These are phyloP conservation scores for Parthenolecanium corni DNA, from an alignment of 2,888 invertebrate species.

Conservation along the genomic window DNA sequence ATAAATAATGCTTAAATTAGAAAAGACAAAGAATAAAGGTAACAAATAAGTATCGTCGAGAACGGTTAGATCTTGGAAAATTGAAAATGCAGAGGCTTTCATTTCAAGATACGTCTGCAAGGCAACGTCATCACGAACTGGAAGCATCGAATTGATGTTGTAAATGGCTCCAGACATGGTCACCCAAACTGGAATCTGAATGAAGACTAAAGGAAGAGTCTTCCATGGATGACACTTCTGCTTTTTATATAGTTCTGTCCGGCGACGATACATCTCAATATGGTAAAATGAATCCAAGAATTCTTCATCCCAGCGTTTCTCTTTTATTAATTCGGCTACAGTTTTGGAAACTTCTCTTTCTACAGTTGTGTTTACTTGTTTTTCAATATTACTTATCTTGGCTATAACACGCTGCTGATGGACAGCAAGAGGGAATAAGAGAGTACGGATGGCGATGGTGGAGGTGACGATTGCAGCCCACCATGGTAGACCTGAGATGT, in stretches of 20 bases:
- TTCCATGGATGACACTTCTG: slow-evolving; percentile 88
- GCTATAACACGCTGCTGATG: slow-evolving; percentile 65
- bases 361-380: slow-evolving; percentile 59
- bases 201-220: slow-evolving; percentile 56
- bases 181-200: slow-evolving; percentile 82
- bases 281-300: slow-evolving; percentile 33
- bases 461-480: slow-evolving; percentile 67
- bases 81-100: slow-evolving; percentile 60
- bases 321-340: not conserved
- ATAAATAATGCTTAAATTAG: slow-evolving; percentile 68
- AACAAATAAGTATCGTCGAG: slow-evolving; percentile 61
- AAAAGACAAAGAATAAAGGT: slow-evolving; percentile 58
- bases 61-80: slow-evolving; percentile 68
- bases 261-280: slow-evolving; percentile 55
- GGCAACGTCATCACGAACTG: slow-evolving; percentile 44
- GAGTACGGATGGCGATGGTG: slow-evolving; percentile 54
- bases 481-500: slow-evolving; percentile 67
- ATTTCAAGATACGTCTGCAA: slow-evolving; percentile 54
- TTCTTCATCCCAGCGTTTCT: not conserved
- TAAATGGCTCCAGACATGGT: slow-evolving; percentile 69
- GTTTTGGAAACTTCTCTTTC: slow-evolving; percentile 40
- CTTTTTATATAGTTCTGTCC: slow-evolving; percentile 57
- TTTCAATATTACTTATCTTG: slow-evolving; percentile 57
- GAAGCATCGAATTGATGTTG: slow-evolving; percentile 66
- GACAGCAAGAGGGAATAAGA: slow-evolving; percentile 60